A percentile compares a stretch with the other conserved stretches of the same genome.
phyloP scores from a whole-genome alignment of 2,113 vertebrate species.

The Chlamydotis undulata region DNA sequence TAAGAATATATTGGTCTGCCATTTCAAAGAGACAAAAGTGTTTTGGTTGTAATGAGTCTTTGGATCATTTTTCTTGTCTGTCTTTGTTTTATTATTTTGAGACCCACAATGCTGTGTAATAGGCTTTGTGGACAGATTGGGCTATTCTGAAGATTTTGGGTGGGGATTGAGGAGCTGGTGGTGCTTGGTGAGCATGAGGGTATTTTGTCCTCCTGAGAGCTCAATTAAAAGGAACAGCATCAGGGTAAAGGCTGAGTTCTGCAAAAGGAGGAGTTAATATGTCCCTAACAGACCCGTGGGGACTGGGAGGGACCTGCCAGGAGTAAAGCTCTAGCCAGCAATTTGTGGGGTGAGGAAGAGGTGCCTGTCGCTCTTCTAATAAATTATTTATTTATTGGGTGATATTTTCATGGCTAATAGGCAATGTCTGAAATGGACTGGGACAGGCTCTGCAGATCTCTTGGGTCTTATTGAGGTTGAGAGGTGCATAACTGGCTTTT shows the following conservation, averaged over 20 bases:
- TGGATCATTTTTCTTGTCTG: background rate
- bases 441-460: background rate
- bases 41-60: background rate
- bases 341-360: background rate
- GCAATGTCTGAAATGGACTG: background rate
- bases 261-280: background rate
- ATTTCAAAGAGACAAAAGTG: background rate
- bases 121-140: background rate
- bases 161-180: background rate
- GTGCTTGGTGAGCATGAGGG: background rate
- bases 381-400: background rate
- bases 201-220: background rate
- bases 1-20: background rate
- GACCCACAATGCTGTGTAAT: background rate
- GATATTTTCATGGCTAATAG: background rate
- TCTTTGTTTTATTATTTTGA: background rate
- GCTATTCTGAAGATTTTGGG: background rate
- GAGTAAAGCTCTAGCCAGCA: background rate
- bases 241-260: background rate
- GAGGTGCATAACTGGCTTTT: background rate
- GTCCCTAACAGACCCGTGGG: background rate
- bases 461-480: background rate
- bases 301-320: background rate
- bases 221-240: background rate
- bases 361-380: background rate